Base-by-base conservation (phyloP, 2,113 vertebrate genomes). In the Spermophilus dauricus region DNA sequence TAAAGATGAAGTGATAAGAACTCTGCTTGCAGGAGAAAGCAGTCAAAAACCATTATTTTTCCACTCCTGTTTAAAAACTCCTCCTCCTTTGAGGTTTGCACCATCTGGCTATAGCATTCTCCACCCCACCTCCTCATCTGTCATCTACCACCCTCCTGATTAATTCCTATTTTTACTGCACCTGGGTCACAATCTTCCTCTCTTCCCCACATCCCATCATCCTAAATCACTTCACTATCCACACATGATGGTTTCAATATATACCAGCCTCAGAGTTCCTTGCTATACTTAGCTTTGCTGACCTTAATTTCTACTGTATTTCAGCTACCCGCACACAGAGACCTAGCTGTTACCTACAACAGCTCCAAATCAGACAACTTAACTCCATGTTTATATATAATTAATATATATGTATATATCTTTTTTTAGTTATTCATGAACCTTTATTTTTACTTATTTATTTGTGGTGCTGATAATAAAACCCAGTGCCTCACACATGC, bases 131-230 rank as follows among this genome's bases (percentile, higher is more conserved):
- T 91, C 76, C n/a, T 96, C 80, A 85, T 93, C 88, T 96, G 90
- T 87, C 94, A 95, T 85, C 69, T 67, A 95, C 34, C 75, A 95
- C 58, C n/a, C 70, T 97, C 56, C 20, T 0, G 1, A 94, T 94
- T 82, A 97, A 90, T 87, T 30, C 67, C 53, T 94, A 77, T 58
- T 65, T 90, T 96, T 72, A 65, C 16, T 86, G 94, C 85, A 96
- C 89, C 95, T 97, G 96, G 82, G 89, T 92, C 95, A 96, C 95
- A 91, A 39, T 90, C 56, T 1, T 86, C 61, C 26, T 95, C 17
- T 91, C 30, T 69, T 77, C 26, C 39, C 67, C 20, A 69, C 39
- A 75, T 80, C 85, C 69, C 48, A 61, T 86, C 72, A 93, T 77
- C 45, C 81, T 85, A 95, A 95, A 96, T 95, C 84, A 97, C 45